These are phyloP conservation scores for Clepsis dumicolana DNA, from an alignment of 2,888 invertebrate genomes.

Conservation along the genomic window DNA sequence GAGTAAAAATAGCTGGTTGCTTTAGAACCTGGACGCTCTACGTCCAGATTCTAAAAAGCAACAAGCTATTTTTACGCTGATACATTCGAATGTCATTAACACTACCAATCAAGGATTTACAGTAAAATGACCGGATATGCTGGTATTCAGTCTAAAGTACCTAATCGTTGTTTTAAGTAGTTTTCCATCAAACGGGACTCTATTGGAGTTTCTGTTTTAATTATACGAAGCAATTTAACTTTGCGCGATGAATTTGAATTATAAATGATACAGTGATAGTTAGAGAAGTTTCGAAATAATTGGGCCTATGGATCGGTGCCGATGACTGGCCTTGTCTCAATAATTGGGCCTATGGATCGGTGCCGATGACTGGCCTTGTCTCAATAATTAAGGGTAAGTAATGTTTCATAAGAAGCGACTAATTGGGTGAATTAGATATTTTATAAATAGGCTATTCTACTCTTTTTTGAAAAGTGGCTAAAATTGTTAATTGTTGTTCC, in stretches of 20 bases:
- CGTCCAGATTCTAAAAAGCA: no score
- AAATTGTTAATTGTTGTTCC: no score
- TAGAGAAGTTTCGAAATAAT: conserved; percentile 21
- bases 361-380: background rate
- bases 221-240: conserved; percentile 42
- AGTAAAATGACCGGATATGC: background rate
- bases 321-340: background rate
- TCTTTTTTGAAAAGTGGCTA: no score
- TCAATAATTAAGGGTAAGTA: background rate
- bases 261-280: conserved; percentile 34
- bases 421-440: background rate
- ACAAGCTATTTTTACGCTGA: no score
- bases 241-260: conserved; percentile 29
- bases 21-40: no score
- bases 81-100: background rate
- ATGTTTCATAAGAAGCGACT: background rate
- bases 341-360: background rate
- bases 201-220: conserved; percentile 27
- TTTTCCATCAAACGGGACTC: conserved; percentile 25
- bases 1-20: no score
- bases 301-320: conserved; percentile 9
- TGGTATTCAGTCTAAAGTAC: background rate
- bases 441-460: no score
- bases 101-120: background rate
- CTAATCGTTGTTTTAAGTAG: conserved; percentile 34